Conservation (phyloP, 2,888 invertebrate species). For the Dryomyza anilis region DNA sequence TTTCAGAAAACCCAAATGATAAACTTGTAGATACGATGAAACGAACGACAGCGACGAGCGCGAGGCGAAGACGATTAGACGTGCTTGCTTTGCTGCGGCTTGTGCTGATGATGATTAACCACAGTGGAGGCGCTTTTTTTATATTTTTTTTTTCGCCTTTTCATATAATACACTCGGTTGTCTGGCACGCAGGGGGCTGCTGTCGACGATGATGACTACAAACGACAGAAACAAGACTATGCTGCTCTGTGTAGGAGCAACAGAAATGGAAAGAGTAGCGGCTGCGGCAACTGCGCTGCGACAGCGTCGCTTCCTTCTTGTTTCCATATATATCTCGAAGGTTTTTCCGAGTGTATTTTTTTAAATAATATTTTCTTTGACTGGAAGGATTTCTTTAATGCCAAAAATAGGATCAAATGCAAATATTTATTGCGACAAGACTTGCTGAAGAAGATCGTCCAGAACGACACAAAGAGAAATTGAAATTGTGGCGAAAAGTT, state of each 20-base stretch:
- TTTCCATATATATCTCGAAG: slow-evolving; percentile 36
- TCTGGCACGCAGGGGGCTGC: slow-evolving; percentile 10
- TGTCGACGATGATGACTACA: neutral
- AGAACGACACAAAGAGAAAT: neutral
- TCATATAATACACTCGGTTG: neutral
- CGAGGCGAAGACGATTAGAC: slow-evolving; percentile 3
- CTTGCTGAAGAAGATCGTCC: neutral
- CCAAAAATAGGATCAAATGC: neutral
- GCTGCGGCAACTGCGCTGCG: slow-evolving; percentile 4
- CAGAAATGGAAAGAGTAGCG: slow-evolving; percentile 28
- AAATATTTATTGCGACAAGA: neutral
- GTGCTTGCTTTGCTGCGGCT: no score
- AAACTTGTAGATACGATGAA: slow-evolving; percentile 8
- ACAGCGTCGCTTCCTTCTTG: slow-evolving; percentile 27
- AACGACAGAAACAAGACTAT: slow-evolving; percentile 21
- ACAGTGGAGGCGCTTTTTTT: no score
- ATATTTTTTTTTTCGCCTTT: neutral
- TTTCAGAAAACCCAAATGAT: slow-evolving; percentile 8
- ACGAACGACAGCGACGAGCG: slow-evolving; percentile 12
- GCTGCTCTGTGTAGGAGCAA: slow-evolving; percentile 14
- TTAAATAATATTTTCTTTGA: neutral
- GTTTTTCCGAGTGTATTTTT: slow-evolving; percentile 25
- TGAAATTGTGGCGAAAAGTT: slow-evolving; percentile 24
- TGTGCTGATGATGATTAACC: neutral
- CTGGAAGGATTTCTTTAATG: neutral